Conservation (phyloP, 2,113 vertebrate species). For the Dolichallabes microphthalmus region DNA sequence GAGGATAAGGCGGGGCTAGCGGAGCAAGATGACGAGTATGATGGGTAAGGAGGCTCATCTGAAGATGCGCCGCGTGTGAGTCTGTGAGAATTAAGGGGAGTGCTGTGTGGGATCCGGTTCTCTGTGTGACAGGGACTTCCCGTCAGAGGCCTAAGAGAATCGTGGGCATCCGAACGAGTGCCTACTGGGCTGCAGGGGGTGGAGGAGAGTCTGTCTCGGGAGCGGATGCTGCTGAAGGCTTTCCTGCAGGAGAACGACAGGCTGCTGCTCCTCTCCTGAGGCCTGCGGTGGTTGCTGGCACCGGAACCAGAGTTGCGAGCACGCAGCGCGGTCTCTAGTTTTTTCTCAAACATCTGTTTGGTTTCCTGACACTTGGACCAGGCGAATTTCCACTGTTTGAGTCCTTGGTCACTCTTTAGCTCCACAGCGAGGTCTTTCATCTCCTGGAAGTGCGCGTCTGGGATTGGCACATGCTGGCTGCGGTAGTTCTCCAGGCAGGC, state of each 20-base stretch:
- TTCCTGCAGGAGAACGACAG: constrained; percentile 55
- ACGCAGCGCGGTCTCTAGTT: constrained; percentile 74
- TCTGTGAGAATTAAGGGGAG: constrained; percentile 52
- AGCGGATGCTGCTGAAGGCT: constrained; percentile 50
- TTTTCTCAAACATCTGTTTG: constrained; percentile 79
- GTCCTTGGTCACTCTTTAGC: constrained; percentile 73
- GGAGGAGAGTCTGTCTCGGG: constrained; percentile 61
- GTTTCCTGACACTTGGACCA: constrained; percentile 85
- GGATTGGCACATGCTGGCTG: constrained; percentile 73
- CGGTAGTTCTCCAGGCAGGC: constrained; percentile 74
- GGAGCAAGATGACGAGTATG: constrained; percentile 47
- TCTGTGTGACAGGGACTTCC: constrained; percentile 50
- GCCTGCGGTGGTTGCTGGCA: constrained; percentile 33
- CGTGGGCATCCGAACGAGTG: constrained; percentile 29
- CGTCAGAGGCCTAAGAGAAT: not conserved
- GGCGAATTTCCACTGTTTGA: constrained; percentile 80
- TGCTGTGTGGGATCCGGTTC: constrained; percentile 38
- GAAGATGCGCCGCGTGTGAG: constrained; percentile 50
- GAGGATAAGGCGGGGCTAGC: constrained; percentile 49
- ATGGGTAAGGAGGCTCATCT: constrained; percentile 57
- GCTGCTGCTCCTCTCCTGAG: constrained; percentile 62
- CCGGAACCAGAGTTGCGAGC: constrained; percentile 48
- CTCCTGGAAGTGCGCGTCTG: constrained; percentile 75
- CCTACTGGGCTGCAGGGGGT: constrained; percentile 43
- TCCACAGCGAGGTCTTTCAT: constrained; percentile 82